Evolutionary conservation across 2,888 invertebrate species (phyloP).

Genomic region (Allacma fusca): DNA sequence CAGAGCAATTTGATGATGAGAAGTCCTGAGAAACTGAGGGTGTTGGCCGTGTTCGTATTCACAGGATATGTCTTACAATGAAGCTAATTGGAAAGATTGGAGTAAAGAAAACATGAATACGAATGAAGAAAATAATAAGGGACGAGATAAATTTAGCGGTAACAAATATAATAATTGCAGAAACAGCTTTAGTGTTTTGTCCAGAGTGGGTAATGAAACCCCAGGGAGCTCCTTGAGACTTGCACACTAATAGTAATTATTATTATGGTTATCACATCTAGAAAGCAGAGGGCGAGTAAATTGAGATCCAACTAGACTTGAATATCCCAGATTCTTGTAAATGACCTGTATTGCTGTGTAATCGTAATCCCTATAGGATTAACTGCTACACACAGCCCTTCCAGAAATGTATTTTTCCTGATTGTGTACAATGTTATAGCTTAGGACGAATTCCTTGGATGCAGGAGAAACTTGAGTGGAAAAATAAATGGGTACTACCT

Average conservation of each 20-base stretch:
- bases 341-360: too few relatives aligned
- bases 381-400: not conserved
- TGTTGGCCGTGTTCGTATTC: too few relatives aligned
- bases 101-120: not conserved
- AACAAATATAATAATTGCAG: not conserved
- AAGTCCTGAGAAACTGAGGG: too few relatives aligned
- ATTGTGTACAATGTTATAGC: too few relatives aligned
- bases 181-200: not conserved
- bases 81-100: not conserved
- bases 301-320: not conserved
- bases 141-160: not conserved
- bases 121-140: not conserved
- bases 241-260: not conserved
- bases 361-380: not conserved
- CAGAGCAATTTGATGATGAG: too few relatives aligned
- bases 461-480: not conserved
- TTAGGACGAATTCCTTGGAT: too few relatives aligned
- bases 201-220: not conserved
- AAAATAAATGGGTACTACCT: slow-evolving; percentile 22
- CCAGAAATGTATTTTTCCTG: too few relatives aligned
- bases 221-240: slow-evolving; percentile 3
- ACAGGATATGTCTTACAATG: not conserved
- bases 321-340: not conserved
- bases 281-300: not conserved
- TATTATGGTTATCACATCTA: not conserved